phyloP scores from a whole-genome alignment of 2,888 invertebrate genomes.

The Heliconius cydno region DNA sequence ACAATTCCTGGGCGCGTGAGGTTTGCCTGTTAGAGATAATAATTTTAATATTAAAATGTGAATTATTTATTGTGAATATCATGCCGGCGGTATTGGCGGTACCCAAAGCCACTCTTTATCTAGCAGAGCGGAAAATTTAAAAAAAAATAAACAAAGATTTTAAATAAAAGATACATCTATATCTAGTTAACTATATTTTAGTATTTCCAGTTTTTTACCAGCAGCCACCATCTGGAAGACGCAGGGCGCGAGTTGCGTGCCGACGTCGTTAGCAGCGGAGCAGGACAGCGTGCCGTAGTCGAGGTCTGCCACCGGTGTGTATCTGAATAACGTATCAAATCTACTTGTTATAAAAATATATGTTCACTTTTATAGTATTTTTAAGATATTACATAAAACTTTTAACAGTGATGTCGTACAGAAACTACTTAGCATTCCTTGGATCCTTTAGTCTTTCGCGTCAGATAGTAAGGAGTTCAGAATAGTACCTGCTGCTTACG shows the following conservation, averaged over 20 bases:
- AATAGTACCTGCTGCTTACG: background rate
- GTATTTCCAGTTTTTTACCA: conserved; percentile 83
- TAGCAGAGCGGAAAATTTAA: no score
- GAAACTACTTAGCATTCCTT: no score
- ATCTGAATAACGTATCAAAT: conserved; percentile 58
- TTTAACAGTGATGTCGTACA: no score
- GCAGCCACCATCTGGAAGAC: conserved; percentile 95
- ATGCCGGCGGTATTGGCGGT: background rate
- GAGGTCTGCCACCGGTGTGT: conserved; percentile 86
- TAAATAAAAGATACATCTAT: no score
- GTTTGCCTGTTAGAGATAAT: conserved; percentile 85
- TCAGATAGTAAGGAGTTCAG: background rate
- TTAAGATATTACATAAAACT: background rate
- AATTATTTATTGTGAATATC: background rate
- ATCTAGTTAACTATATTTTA: background rate
- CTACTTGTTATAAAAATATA: conserved; percentile 16
- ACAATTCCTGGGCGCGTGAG: conserved; percentile 93
- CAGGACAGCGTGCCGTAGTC: conserved; percentile 96
- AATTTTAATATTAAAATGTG: background rate
- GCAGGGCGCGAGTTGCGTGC: conserved; percentile 91
- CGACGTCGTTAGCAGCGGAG: conserved; percentile 92
- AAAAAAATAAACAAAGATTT: no score
- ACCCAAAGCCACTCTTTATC: no score
- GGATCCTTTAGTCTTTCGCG: no score
- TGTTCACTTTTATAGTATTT: background rate